Evolutionary conservation across 2,113 vertebrate species (phyloP), one percentile per base, ranked within the genome.

Genomic region (Phrynosoma platyrhinos): DNA sequence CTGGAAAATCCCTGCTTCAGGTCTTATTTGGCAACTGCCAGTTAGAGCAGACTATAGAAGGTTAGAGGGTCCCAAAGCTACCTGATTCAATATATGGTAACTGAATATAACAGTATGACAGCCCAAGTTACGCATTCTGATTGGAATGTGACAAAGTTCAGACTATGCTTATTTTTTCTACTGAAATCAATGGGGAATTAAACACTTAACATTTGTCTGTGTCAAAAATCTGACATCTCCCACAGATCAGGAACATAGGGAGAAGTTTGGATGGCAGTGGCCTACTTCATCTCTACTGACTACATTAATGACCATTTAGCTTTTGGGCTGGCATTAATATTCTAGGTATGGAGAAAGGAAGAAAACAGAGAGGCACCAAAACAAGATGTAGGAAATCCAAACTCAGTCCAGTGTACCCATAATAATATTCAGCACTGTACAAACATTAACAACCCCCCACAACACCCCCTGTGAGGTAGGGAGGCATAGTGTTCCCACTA

Each of bases 381-480:
- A 89, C 78, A 71, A 92, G 16, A 27, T 89, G 85, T 91, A 82
- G 93, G 90, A 93, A 89, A 85, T 89, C 72, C 92, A 93, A 94
- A 89, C 91, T 95, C 93, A 86, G 89, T 89, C 88, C 91, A 94
- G 82, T 94, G 82, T 93, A 92, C 91, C 92, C 89, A 53, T 90
- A 92, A 69, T 90, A 92, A 92, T 91, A 95, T 92, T 95, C 90
- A 83, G 80, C 93, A 94, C 90, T 94, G 92, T 94, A 94, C 91
- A 94, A 66, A 93, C 92, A 92, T 92, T 69, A 92, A 91, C 52
- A 94, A 82, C 93, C 91, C 94, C 94, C 95, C 95, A 96, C 94
- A 95, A 95, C 95, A 95, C 89, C 94, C 80, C 94, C 92, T 96
- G 93, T 77, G 90, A 95, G 94, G 94, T 94, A 95, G 93, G 95